These are phyloP conservation scores for Spatulosminthurus flaviceps DNA, from an alignment of 2,888 invertebrate genomes.

Conservation along the genomic window DNA sequence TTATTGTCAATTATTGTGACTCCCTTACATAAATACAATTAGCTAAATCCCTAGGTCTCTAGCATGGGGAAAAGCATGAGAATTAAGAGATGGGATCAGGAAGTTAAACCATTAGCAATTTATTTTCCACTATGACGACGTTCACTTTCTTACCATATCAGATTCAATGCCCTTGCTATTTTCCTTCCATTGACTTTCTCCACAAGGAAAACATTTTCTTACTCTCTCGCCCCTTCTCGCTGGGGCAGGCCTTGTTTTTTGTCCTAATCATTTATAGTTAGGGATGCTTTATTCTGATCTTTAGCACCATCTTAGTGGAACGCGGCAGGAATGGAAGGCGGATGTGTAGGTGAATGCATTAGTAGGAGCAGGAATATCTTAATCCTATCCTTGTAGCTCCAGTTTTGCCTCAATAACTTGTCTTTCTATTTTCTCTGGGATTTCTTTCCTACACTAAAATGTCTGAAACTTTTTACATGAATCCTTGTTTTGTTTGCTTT, in stretches of 20 bases:
- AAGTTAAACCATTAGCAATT: background rate
- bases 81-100: conserved; percentile 35
- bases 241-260: conserved; percentile 32
- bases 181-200: too few relatives aligned
- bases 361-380: too few relatives aligned
- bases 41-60: conserved; percentile 24
- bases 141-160: too few relatives aligned
- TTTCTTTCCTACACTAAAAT: too few relatives aligned
- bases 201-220: too few relatives aligned
- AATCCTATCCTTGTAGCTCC: background rate
- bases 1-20: background rate
- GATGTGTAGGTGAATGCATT: too few relatives aligned
- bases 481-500: background rate
- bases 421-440: background rate
- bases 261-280: conserved; percentile 35
- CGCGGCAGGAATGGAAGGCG: background rate
- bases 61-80: conserved; percentile 1
- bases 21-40: conserved; percentile 1
- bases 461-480: too few relatives aligned
- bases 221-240: too few relatives aligned
- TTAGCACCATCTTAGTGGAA: conserved; percentile 35
- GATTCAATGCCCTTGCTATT: background rate
- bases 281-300: conserved; percentile 1
- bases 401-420: conserved; percentile 34
- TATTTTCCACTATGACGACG: too few relatives aligned